Conservation (phyloP, 1,140 invertebrate genomes). For the Macrosteles quadrilineatus region DNA sequence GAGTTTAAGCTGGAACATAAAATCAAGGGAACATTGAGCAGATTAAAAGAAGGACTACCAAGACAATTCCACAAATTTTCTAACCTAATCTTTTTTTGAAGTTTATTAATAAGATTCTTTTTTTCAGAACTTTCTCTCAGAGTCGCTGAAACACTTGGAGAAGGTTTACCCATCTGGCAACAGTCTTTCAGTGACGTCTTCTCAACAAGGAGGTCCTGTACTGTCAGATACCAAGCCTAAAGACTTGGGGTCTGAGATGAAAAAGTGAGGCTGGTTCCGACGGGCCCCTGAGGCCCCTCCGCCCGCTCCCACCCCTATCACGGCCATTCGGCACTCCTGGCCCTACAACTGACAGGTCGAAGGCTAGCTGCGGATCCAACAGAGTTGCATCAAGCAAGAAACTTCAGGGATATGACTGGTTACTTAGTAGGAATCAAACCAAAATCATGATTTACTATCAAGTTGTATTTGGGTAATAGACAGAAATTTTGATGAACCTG, state of each 20-base stretch:
- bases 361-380: no score
- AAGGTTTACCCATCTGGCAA: conserved; percentile 81
- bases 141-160: conserved; percentile 96
- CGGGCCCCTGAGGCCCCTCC: conserved; percentile 33
- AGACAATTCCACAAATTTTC: no score
- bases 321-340: conserved; percentile 37
- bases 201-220: conserved; percentile 35
- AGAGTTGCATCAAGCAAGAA: no score
- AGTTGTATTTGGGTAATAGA: no score
- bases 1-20: no score
- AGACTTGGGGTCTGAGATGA: conserved; percentile 46
- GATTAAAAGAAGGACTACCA: no score
- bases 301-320: conserved; percentile 32
- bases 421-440: no score
- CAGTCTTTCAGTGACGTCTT: conserved; percentile 44
- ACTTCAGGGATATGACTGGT: no score
- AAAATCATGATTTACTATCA: no score
- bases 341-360: conserved; percentile 37
- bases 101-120: conserved; percentile 33
- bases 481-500: no score
- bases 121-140: conserved; percentile 93
- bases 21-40: no score
- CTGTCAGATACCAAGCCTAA: conserved; percentile 50
- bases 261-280: conserved; percentile 47
- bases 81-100: no score